A percentile compares a stretch with the other conserved stretches of the same genome.
Evolutionary conservation across 2,888 invertebrate species (phyloP).

Genomic region (Drosophila prostipennis): DNA sequence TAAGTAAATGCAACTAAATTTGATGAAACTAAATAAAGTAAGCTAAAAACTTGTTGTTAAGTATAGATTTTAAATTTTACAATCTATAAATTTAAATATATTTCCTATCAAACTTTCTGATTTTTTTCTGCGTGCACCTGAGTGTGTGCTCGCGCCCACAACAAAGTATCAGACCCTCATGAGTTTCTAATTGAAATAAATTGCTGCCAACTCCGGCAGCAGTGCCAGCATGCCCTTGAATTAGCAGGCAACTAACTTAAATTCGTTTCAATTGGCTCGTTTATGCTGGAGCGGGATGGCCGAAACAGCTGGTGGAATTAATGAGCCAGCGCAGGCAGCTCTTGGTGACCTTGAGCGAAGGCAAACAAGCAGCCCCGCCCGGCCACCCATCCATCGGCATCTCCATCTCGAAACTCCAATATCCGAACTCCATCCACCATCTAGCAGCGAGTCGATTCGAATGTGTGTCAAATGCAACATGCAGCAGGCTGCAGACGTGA

Average conservation of each 20-base stretch:
- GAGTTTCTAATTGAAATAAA: conserved; percentile 79
- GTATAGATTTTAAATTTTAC: too few relatives aligned
- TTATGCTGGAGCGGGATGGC: conserved; percentile 41
- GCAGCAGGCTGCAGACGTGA: conserved; percentile 71
- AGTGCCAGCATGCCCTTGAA: conserved; percentile 72
- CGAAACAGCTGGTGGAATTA: conserved; percentile 48
- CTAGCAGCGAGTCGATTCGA: conserved; percentile 47
- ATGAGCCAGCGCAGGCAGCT: conserved; percentile 37
- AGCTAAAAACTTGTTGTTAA: too few relatives aligned
- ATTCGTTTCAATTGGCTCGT: conserved; percentile 69
- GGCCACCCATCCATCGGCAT: conserved; percentile 39
- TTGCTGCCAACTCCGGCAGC: conserved; percentile 53
- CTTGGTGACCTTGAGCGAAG: conserved; percentile 35
- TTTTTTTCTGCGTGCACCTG: conserved; percentile 13
- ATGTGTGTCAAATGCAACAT: conserved; percentile 79
- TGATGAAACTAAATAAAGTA: too few relatives aligned
- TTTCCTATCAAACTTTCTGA: too few relatives aligned
- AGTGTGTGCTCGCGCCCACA: conserved; percentile 26
- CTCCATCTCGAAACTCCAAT: conserved; percentile 11
- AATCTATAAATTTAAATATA: too few relatives aligned
- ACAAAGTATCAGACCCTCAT: conserved; percentile 33
- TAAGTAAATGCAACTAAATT: too few relatives aligned
- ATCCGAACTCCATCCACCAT: background rate
- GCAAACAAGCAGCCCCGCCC: conserved; percentile 1
- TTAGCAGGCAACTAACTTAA: conserved; percentile 66